A percentile compares a stretch with the other conserved stretches of the same genome.
Conservation (phyloP, 1,140 invertebrate species). For the Grapholita molesta region DNA sequence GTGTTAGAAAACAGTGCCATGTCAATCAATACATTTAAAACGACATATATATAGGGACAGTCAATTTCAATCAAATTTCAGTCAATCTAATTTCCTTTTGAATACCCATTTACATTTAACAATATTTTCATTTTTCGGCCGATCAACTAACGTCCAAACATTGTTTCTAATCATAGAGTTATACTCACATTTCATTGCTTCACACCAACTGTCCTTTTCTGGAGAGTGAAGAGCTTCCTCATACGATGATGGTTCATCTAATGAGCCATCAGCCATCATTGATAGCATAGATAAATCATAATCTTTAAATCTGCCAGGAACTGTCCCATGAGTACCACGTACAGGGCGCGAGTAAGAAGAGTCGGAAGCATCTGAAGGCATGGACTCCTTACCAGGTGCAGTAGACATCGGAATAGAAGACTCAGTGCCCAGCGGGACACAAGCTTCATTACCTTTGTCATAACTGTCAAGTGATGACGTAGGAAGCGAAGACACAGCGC, state of each 20-base stretch:
- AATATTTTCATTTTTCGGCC: conserved; percentile 33
- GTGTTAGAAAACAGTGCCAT: too few species aligned
- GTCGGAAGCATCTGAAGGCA: not conserved
- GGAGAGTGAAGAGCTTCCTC: not conserved
- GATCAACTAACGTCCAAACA: conserved; percentile 44
- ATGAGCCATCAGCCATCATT: not conserved
- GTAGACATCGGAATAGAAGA: not conserved
- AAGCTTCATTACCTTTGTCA: not conserved
- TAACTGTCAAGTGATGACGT: not conserved
- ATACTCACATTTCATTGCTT: conserved; percentile 43
- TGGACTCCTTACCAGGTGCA: not conserved
- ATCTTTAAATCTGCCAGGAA: not conserved
- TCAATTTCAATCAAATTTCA: too few species aligned
- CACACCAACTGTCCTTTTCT: conserved; percentile 27
- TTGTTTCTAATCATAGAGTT: conserved; percentile 37
- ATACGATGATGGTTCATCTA: conserved; percentile 11
- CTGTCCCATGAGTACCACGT: not conserved
- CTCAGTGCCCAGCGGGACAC: not conserved
- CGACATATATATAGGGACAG: too few species aligned
- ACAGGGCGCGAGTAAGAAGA: not conserved
- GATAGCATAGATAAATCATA: not conserved
- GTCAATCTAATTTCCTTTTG: conserved; percentile 35
- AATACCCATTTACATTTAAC: conserved; percentile 45
- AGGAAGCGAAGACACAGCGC: not conserved
- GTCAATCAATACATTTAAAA: too few species aligned